Evolutionary conservation across 2,888 invertebrate genomes (phyloP).

Genomic region (Dichetophora obliterata): DNA sequence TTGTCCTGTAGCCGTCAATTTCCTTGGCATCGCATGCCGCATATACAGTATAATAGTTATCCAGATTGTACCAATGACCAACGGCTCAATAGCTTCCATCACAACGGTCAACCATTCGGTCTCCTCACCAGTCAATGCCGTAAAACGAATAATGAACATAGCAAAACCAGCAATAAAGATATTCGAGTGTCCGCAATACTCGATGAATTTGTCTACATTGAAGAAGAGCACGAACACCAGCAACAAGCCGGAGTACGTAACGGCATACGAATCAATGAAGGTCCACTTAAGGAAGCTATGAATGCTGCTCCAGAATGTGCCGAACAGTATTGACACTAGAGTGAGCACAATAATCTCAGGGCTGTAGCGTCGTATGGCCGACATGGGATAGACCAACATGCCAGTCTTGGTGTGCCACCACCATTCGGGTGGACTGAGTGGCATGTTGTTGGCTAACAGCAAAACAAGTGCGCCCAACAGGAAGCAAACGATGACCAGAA

Average conservation of each 20-base stretch:
- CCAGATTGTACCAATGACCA: slow-evolving; percentile 83
- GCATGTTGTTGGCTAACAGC: slow-evolving; percentile 74
- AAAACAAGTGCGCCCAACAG: slow-evolving; percentile 76
- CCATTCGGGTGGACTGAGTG: slow-evolving; percentile 86
- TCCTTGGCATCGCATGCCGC: slow-evolving; percentile 83
- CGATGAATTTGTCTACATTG: slow-evolving; percentile 85
- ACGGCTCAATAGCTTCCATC: slow-evolving; percentile 81
- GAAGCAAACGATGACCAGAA: slow-evolving; percentile 71
- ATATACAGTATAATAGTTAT: slow-evolving; percentile 84
- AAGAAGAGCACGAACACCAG: slow-evolving; percentile 64
- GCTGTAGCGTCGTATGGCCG: slow-evolving; percentile 80
- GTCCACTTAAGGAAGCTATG: slow-evolving; percentile 83
- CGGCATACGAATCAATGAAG: slow-evolving; percentile 61
- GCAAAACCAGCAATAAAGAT: slow-evolving; percentile 86
- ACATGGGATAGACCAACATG: slow-evolving; percentile 84
- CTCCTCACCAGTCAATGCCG: slow-evolving; percentile 73
- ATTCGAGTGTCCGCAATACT: slow-evolving; percentile 86
- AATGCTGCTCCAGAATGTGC: slow-evolving; percentile 84
- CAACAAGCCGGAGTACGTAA: slow-evolving; percentile 57
- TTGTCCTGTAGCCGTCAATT: slow-evolving; percentile 83
- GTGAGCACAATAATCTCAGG: slow-evolving; percentile 81
- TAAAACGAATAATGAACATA: slow-evolving; percentile 82
- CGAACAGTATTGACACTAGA: slow-evolving; percentile 78
- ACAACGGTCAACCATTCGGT: slow-evolving; percentile 76
- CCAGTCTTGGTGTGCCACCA: slow-evolving; percentile 89